phyloP scores from a whole-genome alignment of 2,797 vertebrate genomes.

The Pseudochirops corinnae region DNA sequence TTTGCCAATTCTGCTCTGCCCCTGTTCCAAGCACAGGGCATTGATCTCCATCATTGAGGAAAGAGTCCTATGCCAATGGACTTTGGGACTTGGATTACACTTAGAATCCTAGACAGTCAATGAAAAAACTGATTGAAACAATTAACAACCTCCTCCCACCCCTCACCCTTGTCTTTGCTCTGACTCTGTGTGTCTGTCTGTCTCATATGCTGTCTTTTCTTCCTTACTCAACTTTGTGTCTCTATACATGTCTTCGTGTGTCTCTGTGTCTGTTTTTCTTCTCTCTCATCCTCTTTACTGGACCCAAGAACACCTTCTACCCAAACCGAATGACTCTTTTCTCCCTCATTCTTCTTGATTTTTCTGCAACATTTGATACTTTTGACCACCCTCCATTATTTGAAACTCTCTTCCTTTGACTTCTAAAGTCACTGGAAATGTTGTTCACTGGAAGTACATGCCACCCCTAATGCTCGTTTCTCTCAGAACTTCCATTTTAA shows the following conservation, averaged over 20 bases:
- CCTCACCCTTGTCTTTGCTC: not conserved
- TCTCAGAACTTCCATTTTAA: not conserved
- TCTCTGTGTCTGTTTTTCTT: not conserved
- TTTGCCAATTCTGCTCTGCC: not conserved
- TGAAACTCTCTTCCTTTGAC: not conserved
- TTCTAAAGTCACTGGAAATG: not conserved
- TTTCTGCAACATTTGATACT: not conserved
- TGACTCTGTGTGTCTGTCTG: not conserved
- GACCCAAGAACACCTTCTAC: not conserved
- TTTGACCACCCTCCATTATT: not conserved
- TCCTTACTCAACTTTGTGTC: not conserved
- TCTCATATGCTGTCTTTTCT: not conserved
- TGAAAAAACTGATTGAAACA: not conserved
- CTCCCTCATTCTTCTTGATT: not conserved
- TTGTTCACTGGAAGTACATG: not conserved
- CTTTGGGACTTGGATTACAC: not conserved
- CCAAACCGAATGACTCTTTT: not conserved
- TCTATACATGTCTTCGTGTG: not conserved
- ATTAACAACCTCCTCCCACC: no score
- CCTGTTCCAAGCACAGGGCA: not conserved
- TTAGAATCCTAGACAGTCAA: not conserved
- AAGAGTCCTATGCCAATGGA: not conserved
- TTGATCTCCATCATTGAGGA: not conserved
- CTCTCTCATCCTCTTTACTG: not conserved
- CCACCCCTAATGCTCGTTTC: not conserved